These are phyloP conservation scores for Enteromius radiatus DNA, from an alignment of 2,797 vertebrate species.

Conservation along the genomic window DNA sequence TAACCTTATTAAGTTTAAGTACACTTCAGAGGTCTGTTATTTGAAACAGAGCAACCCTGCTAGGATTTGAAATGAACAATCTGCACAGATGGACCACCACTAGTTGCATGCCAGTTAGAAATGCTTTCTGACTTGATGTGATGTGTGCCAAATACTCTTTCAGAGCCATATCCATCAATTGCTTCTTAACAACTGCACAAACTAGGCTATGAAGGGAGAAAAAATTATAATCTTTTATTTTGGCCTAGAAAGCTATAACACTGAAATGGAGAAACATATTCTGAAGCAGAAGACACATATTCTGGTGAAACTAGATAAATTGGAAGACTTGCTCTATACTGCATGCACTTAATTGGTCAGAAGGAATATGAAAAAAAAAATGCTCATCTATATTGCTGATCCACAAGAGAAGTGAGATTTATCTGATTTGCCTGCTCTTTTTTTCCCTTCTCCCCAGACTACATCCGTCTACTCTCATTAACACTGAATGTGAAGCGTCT, in stretches of 20 bases:
- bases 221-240: background rate
- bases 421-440: conserved; percentile 15
- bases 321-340: background rate
- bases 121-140: background rate
- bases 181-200: background rate
- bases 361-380: conserved; percentile 3
- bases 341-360: background rate
- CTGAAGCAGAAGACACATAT: background rate
- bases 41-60: background rate
- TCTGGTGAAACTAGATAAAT: background rate
- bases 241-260: background rate
- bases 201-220: too few species aligned
- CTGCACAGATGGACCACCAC: background rate
- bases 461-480: background rate
- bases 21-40: background rate
- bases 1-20: background rate
- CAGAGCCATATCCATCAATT: background rate
- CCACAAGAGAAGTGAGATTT: conserved; percentile 11
- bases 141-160: background rate
- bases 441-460: background rate
- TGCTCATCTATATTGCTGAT: background rate
- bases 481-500: background rate
- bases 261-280: background rate
- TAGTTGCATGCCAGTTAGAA: background rate
- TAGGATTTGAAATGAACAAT: background rate